Evolutionary conservation across 2,113 vertebrate species (phyloP), one percentile per base, ranked within the genome.

Genomic region (Xenopus laevis): DNA sequence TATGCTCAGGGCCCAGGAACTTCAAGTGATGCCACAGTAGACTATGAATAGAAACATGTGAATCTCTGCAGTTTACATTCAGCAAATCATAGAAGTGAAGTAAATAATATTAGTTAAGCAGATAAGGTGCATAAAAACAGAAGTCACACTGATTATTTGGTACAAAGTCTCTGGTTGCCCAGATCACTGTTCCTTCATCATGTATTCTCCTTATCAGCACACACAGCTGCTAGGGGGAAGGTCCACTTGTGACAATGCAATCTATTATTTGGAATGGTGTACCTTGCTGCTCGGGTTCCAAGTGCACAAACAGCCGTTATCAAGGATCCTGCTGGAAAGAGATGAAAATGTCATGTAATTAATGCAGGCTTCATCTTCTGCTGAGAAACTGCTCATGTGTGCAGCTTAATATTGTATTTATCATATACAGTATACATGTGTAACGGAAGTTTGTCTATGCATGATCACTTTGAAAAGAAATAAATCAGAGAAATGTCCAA

Each of bases 161-260:
- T 74, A 74, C 72, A 46, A 65, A 74, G 52, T 59, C 20, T 8
- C 57, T 61, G 65, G 55, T 67, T 60, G 55, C 20, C 18, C 46
- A 50, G 65, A 21, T 23, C 55, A 50, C 64, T 74, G 63, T 40
- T 61, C 8, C 58, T 40, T 52, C 55, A 55, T 20, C 64, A 52
- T 74, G 53, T 68, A 68, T 68, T 74, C 57, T 13, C 72, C 65
- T 74, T 74, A 74, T 74, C 72, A 33, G 20, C 30, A 44, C 64
- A 68, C 66, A 74, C 72, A 74, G 72, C 72, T 74, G 72, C 33
- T 66, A 46, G 44, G 40, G 52, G 72, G 65, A 74, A 74, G 72
- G 55, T 74, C 45, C 23, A 27, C 64, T 33, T 23, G 44, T 68
- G 72, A 74, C 72, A 74, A 65, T 60, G 47, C 72, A 68, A 74